phyloP scores from a whole-genome alignment of 2,888 invertebrate genomes.

The Himalopsyche kuldschensis region DNA sequence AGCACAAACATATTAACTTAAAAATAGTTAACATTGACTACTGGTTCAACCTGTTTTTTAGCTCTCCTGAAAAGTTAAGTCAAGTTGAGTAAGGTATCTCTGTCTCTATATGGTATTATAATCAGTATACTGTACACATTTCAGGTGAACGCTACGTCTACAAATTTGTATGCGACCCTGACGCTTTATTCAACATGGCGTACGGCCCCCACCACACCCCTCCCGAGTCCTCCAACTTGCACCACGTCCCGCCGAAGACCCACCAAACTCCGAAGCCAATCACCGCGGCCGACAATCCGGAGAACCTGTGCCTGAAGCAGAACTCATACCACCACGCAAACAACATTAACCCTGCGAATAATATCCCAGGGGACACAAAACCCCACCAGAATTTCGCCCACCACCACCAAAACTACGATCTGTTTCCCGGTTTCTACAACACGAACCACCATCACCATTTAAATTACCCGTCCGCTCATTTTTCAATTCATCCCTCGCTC shows the following conservation, averaged over 20 bases:
- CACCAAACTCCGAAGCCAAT: background rate
- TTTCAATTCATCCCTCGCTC: constrained; percentile 24
- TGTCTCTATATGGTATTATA: too few relatives aligned
- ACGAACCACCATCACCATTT: constrained; percentile 13
- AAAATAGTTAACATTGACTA: too few relatives aligned
- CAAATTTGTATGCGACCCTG: constrained; percentile 95
- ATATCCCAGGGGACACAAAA: background rate
- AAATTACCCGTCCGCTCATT: constrained; percentile 19
- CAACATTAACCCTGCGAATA: background rate
- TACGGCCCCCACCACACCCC: constrained; percentile 52
- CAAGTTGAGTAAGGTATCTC: too few relatives aligned
- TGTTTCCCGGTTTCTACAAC: constrained; percentile 32
- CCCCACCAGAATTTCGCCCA: constrained; percentile 7
- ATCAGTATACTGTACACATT: too few relatives aligned
- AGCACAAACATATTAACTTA: too few relatives aligned
- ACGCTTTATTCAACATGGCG: constrained; percentile 85
- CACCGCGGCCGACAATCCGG: constrained; percentile 21
- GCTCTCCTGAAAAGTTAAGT: too few relatives aligned
- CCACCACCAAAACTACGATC: constrained; percentile 33
- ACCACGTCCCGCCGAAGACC: background rate
- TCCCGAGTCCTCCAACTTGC: constrained; percentile 39
- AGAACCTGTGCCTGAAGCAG: constrained; percentile 33
- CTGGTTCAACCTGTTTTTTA: too few relatives aligned
- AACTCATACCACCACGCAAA: constrained; percentile 1
- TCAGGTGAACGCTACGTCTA: constrained; percentile 93